Evolutionary conservation across 2,888 invertebrate species (phyloP).

Genomic region (Caenorhabditis auriculariae): DNA sequence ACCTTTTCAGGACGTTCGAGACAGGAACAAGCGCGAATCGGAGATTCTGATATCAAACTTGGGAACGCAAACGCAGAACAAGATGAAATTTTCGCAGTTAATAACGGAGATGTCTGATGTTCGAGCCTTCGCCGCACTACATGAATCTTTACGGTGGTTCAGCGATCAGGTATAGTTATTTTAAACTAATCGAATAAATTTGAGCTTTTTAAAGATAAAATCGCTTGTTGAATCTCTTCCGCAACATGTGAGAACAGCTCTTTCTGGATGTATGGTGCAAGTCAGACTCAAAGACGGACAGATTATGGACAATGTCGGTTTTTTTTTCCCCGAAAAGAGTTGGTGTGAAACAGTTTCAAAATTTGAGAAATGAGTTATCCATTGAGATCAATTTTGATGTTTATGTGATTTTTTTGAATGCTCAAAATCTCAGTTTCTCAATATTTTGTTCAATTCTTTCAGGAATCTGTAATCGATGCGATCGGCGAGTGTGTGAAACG

Average conservation of each 20-base stretch:
- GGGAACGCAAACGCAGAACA: constrained; percentile 51
- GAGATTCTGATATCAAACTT: constrained; percentile 88
- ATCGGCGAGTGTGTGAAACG: constrained; percentile 51
- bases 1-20: constrained; percentile 77
- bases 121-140: constrained; percentile 82
- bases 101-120: constrained; percentile 81
- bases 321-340: background rate
- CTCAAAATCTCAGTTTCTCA: too few relatives aligned
- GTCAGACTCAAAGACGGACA: constrained; percentile 46
- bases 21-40: constrained; percentile 82
- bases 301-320: constrained; percentile 38
- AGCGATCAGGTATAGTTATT: constrained; percentile 65
- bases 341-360: constrained; percentile 3
- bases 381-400: background rate
- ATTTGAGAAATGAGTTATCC: constrained; percentile 11
- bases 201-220: constrained; percentile 29
- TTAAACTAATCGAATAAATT: constrained; percentile 81
- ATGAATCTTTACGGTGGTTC: constrained; percentile 79
- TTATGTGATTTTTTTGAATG: too few relatives aligned
- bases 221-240: constrained; percentile 32
- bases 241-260: constrained; percentile 18
- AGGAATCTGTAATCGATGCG: constrained; percentile 46
- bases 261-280: constrained; percentile 35
- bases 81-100: constrained; percentile 74
- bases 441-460: too few relatives aligned